Percentiles rank a stretch among this genome's conserved stretches.
Evolutionary conservation across 2,113 vertebrate genomes (phyloP).

Genomic region (Ptilonorhynchus violaceus): DNA sequence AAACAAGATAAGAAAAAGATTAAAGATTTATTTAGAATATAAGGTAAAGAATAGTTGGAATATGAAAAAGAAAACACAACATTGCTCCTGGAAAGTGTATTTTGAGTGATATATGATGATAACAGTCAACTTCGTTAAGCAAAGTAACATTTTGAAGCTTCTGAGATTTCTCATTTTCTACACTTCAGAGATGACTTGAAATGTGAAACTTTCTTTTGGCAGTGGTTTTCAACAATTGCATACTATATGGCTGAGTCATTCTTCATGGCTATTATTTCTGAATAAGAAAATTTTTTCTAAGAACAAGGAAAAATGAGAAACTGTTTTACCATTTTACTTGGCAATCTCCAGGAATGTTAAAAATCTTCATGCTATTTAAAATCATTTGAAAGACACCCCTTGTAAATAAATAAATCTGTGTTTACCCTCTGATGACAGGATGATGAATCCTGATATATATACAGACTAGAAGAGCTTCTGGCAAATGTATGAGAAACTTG

Average conservation of each 20-base stretch:
- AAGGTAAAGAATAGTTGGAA: neutral
- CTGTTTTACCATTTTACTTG: neutral
- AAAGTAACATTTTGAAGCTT: neutral
- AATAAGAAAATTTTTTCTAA: neutral
- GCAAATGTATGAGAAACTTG: neutral
- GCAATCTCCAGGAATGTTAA: neutral
- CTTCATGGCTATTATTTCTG: neutral
- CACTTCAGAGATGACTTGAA: neutral
- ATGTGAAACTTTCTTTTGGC: neutral
- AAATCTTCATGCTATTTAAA: neutral
- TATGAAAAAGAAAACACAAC: neutral
- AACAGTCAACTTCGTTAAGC: neutral
- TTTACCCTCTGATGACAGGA: neutral
- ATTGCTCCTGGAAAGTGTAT: neutral
- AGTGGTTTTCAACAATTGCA: neutral
- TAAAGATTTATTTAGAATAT: slow-evolving; percentile 14
- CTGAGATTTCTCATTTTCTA: neutral
- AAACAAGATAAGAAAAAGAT: slow-evolving; percentile 39
- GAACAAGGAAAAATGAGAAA: neutral
- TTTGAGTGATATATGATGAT: neutral
- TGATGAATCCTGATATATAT: neutral
- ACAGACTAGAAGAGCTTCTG: neutral
- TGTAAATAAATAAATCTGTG: neutral
- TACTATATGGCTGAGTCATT: neutral
- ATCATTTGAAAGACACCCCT: neutral